Evolutionary conservation across 2,113 vertebrate genomes (phyloP), one percentile per base, ranked within the genome.

Genomic region (Dicaeum eximium): DNA sequence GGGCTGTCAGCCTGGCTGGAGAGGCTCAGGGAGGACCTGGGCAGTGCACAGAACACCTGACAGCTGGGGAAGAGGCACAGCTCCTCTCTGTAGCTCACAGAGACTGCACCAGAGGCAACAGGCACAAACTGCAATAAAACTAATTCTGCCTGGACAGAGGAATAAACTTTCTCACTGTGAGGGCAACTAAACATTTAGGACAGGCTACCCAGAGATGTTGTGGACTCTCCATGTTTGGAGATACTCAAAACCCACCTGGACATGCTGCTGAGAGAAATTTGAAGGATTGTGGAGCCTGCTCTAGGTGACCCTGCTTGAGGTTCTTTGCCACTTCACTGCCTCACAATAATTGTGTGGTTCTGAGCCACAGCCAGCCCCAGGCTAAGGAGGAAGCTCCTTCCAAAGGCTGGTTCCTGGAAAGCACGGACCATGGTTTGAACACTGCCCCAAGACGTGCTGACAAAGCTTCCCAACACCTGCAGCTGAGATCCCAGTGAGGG

Each of bases 341-440:
- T 40, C 42, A 35, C 45, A 61, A 16, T 4, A 57, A 64, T 15
- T 38, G 48, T 27, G 40, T 37, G 17, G 31, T 83, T 47, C 44
- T 30, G 35, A 80, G 54, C 48, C 22, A 5, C 0, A 2, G 35
- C 42, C 79, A 85, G 31, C 31, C 51, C 13, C 64, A 64, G n/a
- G 17, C 27, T 15, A 37, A 75, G 24, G 40, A 54, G 11, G 5
- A 65, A 67, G 35, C 30, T 89, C 42, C 30, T 40, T 69, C n/a
- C 8, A 1, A 67, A 75, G n/a, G 25, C n/a, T 60, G 33, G 21
- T 6, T 74, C 40, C 66, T 40, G 71, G n/a, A 31, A 77, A 50
- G 42, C 17, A 28, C 2, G 0, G 18, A 11, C 1, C 25, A 3
- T 0, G 20, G 20, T 7, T 12, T 71, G 31, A 33, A 6, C 6